Evolutionary conservation across 2,113 vertebrate species (phyloP).

Genomic region (Thamnophis sirtalis): DNA sequence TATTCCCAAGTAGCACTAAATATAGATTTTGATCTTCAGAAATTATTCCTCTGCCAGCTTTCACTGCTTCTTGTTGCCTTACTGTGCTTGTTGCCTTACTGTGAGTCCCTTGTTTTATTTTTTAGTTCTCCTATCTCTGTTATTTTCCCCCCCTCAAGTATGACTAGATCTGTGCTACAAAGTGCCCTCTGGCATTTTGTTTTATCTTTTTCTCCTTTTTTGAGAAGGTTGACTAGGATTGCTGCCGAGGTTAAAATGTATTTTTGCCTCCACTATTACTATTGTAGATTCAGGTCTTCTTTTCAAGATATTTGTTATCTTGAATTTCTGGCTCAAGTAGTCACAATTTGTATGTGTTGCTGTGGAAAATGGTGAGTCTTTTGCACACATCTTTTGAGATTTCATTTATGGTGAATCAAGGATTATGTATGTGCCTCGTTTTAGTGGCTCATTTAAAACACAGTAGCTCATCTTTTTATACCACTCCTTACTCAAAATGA

Average conservation of each 20-base stretch:
- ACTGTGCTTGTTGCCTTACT: background rate
- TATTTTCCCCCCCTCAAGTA: background rate
- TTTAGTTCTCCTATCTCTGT: background rate
- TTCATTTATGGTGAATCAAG: background rate
- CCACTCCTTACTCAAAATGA: background rate
- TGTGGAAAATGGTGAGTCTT: background rate
- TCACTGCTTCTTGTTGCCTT: background rate
- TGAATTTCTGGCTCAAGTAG: conserved; percentile 1
- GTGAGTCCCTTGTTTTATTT: background rate
- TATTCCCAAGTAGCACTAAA: background rate
- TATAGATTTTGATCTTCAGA: conserved; percentile 1
- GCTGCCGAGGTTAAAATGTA: conserved; percentile 1
- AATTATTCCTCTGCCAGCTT: background rate
- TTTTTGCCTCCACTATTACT: background rate
- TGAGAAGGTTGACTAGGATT: conserved; percentile 1
- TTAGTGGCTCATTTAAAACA: background rate
- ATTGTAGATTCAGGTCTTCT: background rate
- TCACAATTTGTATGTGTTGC: background rate
- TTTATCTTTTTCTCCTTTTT: conserved; percentile 7
- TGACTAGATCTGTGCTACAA: conserved; percentile 1
- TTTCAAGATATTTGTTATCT: background rate
- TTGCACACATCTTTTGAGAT: background rate
- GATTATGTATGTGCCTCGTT: background rate
- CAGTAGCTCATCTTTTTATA: background rate
- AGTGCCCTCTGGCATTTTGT: conserved; percentile 20